Evolutionary conservation across 2,888 invertebrate genomes (phyloP).

Genomic region (Lamellibrachia columna): DNA sequence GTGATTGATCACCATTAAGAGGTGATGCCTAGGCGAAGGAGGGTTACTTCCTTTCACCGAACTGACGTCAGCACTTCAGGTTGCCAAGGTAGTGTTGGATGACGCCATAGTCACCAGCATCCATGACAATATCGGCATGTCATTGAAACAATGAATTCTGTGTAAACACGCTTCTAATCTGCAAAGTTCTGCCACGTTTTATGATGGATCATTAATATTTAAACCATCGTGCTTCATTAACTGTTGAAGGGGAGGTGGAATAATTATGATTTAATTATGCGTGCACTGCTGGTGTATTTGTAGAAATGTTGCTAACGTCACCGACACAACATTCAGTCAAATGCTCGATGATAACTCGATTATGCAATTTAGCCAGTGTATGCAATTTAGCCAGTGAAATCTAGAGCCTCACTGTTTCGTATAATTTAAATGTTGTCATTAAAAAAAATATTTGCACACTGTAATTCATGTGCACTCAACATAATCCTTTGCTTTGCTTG

Average conservation of each 20-base stretch:
- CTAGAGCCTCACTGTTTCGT: neutral
- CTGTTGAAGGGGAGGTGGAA: neutral
- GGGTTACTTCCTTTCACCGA: neutral
- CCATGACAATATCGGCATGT: neutral
- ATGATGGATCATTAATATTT: slow-evolving; percentile 7
- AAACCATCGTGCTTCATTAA: neutral
- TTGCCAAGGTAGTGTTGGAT: neutral
- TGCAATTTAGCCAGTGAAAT: neutral
- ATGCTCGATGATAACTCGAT: neutral
- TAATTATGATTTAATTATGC: neutral
- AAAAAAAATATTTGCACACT: neutral
- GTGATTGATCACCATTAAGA: neutral
- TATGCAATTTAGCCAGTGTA: neutral
- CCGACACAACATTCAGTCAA: neutral
- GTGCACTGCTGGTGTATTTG: neutral
- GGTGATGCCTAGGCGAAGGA: neutral
- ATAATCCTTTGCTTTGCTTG: neutral
- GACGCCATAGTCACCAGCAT: neutral
- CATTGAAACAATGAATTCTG: neutral
- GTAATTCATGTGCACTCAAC: neutral
- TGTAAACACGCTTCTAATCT: slow-evolving; percentile 11
- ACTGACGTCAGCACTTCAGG: neutral
- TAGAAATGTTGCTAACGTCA: neutral
- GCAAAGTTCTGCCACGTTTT: neutral
- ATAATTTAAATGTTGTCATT: neutral